phyloP scores from a whole-genome alignment of 53 echinoderm and acorn worm genomes.

The Arbacia lixula region DNA sequence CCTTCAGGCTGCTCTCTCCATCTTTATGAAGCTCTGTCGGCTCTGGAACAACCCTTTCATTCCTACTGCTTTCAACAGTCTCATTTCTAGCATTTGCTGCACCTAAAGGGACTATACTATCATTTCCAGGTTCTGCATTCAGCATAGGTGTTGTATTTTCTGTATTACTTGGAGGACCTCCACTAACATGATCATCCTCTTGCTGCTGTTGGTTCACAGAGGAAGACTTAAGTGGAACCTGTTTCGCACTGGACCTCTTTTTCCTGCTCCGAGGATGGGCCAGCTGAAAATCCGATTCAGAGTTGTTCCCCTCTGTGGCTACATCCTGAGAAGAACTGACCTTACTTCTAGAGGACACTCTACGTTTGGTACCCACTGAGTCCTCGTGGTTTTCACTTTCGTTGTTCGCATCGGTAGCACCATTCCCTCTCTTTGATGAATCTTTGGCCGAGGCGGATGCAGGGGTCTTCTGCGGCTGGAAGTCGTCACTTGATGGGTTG shows the following conservation, averaged over 20 bases:
- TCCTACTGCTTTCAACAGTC: not conserved
- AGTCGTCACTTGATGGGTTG: constrained; percentile 44
- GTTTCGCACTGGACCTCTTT: constrained; percentile 7
- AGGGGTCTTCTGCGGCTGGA: not conserved
- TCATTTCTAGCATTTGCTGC: too few species aligned
- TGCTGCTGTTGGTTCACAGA: not conserved
- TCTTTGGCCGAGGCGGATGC: not conserved
- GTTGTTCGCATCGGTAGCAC: not conserved
- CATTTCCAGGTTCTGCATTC: too few species aligned
- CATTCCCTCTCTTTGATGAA: not conserved
- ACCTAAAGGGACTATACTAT: too few species aligned
- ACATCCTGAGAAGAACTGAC: not conserved
- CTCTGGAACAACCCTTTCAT: not conserved
- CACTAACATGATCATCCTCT: not conserved
- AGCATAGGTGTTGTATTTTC: not conserved
- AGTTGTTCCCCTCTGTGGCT: constrained; percentile 14
- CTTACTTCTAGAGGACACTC: constrained; percentile 8
- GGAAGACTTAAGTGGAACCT: not conserved
- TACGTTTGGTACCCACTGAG: not conserved
- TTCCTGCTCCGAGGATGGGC: not conserved
- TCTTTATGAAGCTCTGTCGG: not conserved
- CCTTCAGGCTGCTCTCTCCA: not conserved
- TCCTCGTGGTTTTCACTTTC: not conserved
- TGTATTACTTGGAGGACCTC: not conserved
- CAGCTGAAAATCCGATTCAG: constrained; percentile 20